These are phyloP conservation scores for Phoronis australis DNA, from an alignment of 2,888 invertebrate genomes.

Conservation along the genomic window DNA sequence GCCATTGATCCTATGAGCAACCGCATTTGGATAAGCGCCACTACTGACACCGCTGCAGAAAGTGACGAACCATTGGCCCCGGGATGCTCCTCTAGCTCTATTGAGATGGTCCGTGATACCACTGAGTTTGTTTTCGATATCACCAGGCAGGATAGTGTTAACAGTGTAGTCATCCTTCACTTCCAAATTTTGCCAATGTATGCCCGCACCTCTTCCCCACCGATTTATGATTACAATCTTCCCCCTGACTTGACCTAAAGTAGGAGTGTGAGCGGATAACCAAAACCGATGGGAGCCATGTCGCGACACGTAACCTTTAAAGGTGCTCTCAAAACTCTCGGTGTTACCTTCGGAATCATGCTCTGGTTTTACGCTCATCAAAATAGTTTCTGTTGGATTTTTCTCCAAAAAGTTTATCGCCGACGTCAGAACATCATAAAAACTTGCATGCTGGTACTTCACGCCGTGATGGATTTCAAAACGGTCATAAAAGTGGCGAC, in stretches of 20 bases:
- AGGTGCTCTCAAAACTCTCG: neutral
- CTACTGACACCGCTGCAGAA: no score
- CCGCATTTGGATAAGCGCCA: no score
- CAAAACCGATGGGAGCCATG: neutral
- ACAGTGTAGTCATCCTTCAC: no score
- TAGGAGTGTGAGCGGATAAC: neutral
- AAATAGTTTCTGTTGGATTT: neutral
- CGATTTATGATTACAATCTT: slow-evolving; percentile 1
- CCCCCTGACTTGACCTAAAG: neutral
- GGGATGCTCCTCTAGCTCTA: no score
- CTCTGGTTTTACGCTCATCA: slow-evolving; percentile 1
- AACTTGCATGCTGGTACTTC: neutral
- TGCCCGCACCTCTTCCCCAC: no score
- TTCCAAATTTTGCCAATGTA: no score
- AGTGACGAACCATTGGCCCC: no score
- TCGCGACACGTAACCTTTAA: neutral
- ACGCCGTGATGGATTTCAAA: neutral
- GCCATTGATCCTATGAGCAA: no score
- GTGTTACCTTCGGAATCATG: neutral
- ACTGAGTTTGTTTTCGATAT: no score
- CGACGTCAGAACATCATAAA: neutral
- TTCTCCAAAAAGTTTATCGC: neutral
- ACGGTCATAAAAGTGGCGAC: neutral
- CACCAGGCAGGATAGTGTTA: no score
- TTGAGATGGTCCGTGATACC: no score